phyloP scores from a whole-genome alignment of 2,888 invertebrate genomes.

The Hipparchia semele region DNA sequence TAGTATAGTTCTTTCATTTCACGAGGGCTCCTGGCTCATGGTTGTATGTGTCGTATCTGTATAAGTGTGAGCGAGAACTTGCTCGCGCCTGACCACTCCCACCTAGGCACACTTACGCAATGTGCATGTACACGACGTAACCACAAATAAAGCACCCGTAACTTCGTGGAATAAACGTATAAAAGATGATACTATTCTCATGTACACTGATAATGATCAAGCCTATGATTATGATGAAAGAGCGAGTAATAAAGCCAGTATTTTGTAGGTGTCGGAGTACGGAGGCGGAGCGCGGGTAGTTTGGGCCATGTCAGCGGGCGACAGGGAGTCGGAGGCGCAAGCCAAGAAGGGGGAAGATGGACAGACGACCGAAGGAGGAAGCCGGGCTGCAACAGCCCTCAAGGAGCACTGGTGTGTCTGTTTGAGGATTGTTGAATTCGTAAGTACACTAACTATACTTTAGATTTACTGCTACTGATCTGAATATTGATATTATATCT shows the following conservation, averaged over 20 bases:
- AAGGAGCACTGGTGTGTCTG: constrained; percentile 83
- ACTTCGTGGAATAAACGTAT: too few relatives aligned
- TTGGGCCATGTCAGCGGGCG: constrained; percentile 86
- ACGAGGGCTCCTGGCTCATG: too few relatives aligned
- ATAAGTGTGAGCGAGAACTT: too few relatives aligned
- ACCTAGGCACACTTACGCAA: too few relatives aligned
- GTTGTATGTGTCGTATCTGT: too few relatives aligned
- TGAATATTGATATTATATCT: background rate
- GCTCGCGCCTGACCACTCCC: too few relatives aligned
- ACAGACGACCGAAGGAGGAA: constrained; percentile 63
- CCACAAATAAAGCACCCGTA: too few relatives aligned
- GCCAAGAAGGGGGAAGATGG: constrained; percentile 78
- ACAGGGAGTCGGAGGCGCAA: constrained; percentile 81
- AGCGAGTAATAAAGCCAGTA: constrained; percentile 29
- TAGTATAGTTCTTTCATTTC: too few relatives aligned
- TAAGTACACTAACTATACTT: constrained; percentile 60
- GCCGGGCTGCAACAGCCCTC: constrained; percentile 64
- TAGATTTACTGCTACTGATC: background rate
- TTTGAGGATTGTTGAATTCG: constrained; percentile 85
- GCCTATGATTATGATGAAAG: too few relatives aligned
- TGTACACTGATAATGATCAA: too few relatives aligned
- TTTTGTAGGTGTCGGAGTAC: constrained; percentile 73
- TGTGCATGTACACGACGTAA: too few relatives aligned
- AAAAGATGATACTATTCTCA: too few relatives aligned
- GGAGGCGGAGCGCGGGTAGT: constrained; percentile 79